Conservation (phyloP, 2,888 invertebrate species). For the Chouioia cunea region DNA sequence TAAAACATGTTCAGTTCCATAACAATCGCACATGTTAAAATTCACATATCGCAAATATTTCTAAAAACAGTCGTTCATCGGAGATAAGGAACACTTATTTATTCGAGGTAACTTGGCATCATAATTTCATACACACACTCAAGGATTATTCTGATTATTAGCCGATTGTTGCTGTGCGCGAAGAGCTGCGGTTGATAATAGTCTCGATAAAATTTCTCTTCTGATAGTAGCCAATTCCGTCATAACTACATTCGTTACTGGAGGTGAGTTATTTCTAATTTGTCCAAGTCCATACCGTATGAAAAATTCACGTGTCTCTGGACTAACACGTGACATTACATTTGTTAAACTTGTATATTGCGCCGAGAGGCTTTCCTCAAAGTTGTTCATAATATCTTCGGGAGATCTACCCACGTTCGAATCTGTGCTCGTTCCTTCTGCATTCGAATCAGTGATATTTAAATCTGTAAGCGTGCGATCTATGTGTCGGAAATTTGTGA, state of each 20-base stretch:
- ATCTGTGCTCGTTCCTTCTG: conserved; percentile 46
- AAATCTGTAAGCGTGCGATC: conserved; percentile 2
- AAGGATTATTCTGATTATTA: background rate
- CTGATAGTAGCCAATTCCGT: conserved; percentile 10
- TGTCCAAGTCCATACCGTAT: conserved; percentile 46
- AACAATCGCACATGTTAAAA: conserved; percentile 24
- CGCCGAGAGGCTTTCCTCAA: conserved; percentile 6
- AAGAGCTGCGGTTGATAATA: conserved; percentile 16
- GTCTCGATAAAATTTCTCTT: conserved; percentile 29
- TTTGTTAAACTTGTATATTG: conserved; percentile 27
- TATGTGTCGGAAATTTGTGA: conserved; percentile 46
- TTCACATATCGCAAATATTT: background rate
- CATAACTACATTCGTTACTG: conserved; percentile 10
- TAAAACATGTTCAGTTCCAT: conserved; percentile 17
- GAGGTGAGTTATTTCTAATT: background rate
- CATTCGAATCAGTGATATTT: conserved; percentile 14
- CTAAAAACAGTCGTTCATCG: conserved; percentile 7
- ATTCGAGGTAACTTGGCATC: conserved; percentile 25
- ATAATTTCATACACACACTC: conserved; percentile 7
- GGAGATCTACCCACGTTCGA: conserved; percentile 41
- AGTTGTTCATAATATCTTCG: conserved; percentile 11
- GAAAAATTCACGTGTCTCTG: conserved; percentile 11
- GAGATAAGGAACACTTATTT: conserved; percentile 25
- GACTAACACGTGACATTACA: conserved; percentile 15
- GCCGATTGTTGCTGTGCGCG: conserved; percentile 13